Evolutionary conservation across 2,888 invertebrate genomes (phyloP).

Genomic region (Cheilosia scutellata): DNA sequence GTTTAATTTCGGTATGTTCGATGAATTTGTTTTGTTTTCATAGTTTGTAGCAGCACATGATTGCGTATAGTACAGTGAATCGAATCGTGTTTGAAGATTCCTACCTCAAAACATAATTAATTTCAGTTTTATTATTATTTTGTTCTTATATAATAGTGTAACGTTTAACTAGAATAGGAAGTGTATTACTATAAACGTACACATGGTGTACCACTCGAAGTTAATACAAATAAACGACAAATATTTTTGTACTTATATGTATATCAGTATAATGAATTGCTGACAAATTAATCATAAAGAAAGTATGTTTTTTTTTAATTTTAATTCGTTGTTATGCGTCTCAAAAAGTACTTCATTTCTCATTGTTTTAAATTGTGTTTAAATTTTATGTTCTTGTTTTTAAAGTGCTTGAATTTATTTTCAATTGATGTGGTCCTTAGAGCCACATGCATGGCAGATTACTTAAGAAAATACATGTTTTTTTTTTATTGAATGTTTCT

Average conservation of each 20-base stretch:
- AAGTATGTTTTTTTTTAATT: slow-evolving; percentile 66
- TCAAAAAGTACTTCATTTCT: slow-evolving; percentile 64
- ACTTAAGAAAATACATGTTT: slow-evolving; percentile 41
- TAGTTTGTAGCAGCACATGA: slow-evolving; percentile 60
- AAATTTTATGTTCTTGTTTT: slow-evolving; percentile 13
- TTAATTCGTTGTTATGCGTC: slow-evolving; percentile 58
- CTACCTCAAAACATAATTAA: slow-evolving; percentile 69
- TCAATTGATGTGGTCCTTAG: slow-evolving; percentile 23
- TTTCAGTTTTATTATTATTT: slow-evolving; percentile 50
- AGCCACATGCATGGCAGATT: slow-evolving; percentile 26
- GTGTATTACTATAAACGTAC: slow-evolving; percentile 41
- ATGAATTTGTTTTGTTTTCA: slow-evolving; percentile 51
- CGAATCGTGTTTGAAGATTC: slow-evolving; percentile 69
- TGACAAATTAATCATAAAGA: slow-evolving; percentile 51
- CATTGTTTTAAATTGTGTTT: slow-evolving; percentile 32
- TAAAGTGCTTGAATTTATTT: slow-evolving; percentile 47
- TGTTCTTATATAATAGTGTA: slow-evolving; percentile 33
- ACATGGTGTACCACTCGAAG: slow-evolving; percentile 41
- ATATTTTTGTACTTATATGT: slow-evolving; percentile 73
- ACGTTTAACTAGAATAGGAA: slow-evolving; percentile 62
- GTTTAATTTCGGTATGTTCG: slow-evolving; percentile 25
- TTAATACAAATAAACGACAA: slow-evolving; percentile 44
- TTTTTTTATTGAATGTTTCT: slow-evolving; percentile 19
- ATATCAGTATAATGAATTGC: slow-evolving; percentile 64
- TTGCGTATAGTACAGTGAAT: slow-evolving; percentile 61